A percentile compares a stretch with the other conserved stretches of the same genome.
phyloP scores from a whole-genome alignment of 2,797 vertebrate genomes.

The Anableps anableps region DNA sequence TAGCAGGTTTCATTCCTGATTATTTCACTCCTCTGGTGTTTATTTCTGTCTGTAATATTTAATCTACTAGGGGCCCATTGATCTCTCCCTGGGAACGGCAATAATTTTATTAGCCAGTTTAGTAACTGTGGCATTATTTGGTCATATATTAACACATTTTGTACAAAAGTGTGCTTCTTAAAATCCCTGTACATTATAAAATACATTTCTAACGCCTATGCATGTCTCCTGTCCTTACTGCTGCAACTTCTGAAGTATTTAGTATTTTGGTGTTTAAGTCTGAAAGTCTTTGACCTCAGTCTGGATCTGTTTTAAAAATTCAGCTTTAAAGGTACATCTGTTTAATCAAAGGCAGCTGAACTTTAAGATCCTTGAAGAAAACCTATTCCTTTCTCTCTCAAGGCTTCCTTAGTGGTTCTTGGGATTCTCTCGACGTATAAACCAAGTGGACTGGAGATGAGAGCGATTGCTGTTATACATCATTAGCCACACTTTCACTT shows the following conservation, averaged over 20 bases:
- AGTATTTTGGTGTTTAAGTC: not conserved
- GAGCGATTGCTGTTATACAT: not conserved
- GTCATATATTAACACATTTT: slow-evolving; percentile 37
- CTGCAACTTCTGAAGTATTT: not conserved
- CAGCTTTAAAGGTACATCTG: not conserved
- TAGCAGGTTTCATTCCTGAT: slow-evolving; percentile 1
- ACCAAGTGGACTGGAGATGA: not conserved
- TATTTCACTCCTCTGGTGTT: slow-evolving; percentile 22
- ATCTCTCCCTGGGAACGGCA: slow-evolving; percentile 14
- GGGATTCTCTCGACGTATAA: not conserved
- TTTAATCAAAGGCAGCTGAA: not conserved
- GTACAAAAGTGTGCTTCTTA: slow-evolving; percentile 21
- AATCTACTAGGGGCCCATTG: slow-evolving; percentile 25
- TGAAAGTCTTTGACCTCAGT: not conserved
- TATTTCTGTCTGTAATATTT: slow-evolving; percentile 50
- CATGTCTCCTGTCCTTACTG: slow-evolving; percentile 21
- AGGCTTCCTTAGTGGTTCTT: not conserved
- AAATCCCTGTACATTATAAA: slow-evolving; percentile 63
- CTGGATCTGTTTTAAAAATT: not conserved
- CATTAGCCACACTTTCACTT: not conserved
- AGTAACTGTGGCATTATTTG: slow-evolving; percentile 59
- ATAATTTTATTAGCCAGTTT: slow-evolving; percentile 47
- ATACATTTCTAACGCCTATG: slow-evolving; percentile 63
- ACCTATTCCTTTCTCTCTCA: not conserved
- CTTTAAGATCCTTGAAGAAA: not conserved